Base-by-base conservation (phyloP, 2,797 vertebrate genomes). In the Huso huso region DNA sequence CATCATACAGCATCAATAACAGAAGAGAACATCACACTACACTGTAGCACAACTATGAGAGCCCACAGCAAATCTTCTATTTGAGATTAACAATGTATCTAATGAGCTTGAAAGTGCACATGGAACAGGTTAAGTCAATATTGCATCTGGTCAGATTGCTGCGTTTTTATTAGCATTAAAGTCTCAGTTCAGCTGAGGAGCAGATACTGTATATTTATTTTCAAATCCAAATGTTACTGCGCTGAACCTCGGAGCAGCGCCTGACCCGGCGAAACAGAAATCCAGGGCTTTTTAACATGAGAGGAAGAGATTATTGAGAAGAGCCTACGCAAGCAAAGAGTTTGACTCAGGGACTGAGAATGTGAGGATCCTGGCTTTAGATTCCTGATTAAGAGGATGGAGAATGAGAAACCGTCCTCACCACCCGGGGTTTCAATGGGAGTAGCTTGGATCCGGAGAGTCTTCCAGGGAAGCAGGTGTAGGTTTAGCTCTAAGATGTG, bases 121-220 rank as follows among this genome's bases (percentile, higher is more conserved):
- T 77, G 77, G 77, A 77, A 74, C 8, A 73, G 77, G 82, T 83
- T 80, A 80, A 74, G 75, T 74, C 76, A 72, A 77, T 74, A 77
- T 81, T 70, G 82, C 83, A 87, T 82, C 85, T 84, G 78, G 81
- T 75, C 76, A 82, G 78, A 84, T 83, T 86, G 77, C 77, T 77
- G 74, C 73, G 84, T 86, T 85, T 86, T 87, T 82, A 77, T 70
- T 81, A 79, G 84, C 83, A 84, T 84, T 76, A 76, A 77, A 83
- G 74, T 77, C 67, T 58, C 68, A 66, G 78, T 73, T 65, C 65
- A 74, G 83, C 78, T 81, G 52, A 72, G 77, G 79, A 74, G 74
- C 74, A 74, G 81, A 62, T 18, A 18, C 15, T 18, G 15, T 4
- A n/a, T 58, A 78, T 86, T 87, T 84, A 83, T 81, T 83, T 85